phyloP scores from a whole-genome alignment of 35 echinoderm and acorn worm species.

The Lytechinus pictus region DNA sequence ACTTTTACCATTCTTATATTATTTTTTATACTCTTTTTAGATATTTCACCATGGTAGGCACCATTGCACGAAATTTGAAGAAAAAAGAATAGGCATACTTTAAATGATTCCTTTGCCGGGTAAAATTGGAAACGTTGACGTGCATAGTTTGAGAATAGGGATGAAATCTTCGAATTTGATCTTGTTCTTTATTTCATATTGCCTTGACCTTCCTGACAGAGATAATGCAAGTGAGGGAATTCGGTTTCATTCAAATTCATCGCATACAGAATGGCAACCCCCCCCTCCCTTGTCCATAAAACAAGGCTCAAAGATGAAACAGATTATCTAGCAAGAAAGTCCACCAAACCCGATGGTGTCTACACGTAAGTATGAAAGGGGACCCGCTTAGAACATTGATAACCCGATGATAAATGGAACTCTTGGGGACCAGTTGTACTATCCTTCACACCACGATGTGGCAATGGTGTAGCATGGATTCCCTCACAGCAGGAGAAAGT shows the following conservation, averaged over 20 bases:
- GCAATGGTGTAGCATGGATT: background rate
- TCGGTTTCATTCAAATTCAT: background rate
- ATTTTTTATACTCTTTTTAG: no score
- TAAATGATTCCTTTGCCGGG: background rate
- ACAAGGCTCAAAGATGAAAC: background rate
- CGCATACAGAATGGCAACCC: background rate
- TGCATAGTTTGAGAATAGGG: background rate
- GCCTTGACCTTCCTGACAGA: background rate
- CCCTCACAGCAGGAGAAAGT: background rate
- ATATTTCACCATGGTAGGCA: no score
- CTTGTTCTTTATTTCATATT: background rate
- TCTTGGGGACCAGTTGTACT: background rate
- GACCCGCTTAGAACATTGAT: background rate
- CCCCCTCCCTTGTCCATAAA: background rate
- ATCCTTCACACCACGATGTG: background rate
- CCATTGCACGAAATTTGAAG: no score
- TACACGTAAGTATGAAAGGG: background rate
- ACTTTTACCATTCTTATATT: no score
- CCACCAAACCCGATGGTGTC: background rate
- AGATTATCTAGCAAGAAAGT: background rate
- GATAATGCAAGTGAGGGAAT: background rate
- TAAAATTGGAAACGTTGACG: background rate
- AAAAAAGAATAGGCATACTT: background rate
- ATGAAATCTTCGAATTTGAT: background rate
- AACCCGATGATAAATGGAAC: background rate